A percentile compares a stretch with the other conserved stretches of the same genome.
These are phyloP conservation scores for Caracal caracal DNA, from an alignment of 2,113 vertebrate genomes.

Conservation along the genomic window DNA sequence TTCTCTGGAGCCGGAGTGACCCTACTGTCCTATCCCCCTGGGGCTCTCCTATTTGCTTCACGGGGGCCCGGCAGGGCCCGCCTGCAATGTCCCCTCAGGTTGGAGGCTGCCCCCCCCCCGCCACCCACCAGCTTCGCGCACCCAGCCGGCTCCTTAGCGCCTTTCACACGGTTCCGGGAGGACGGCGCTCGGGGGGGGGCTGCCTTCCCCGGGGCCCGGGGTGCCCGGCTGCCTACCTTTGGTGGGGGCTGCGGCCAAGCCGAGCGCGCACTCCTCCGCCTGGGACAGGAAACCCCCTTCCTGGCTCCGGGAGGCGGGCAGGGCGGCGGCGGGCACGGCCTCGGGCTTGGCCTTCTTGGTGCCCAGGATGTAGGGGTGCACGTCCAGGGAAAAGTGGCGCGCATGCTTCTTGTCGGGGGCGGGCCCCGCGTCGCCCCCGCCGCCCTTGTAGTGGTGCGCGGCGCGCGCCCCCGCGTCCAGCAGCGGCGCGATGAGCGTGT, in stretches of 20 bases:
- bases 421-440: slow-evolving; percentile 2
- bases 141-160: neutral
- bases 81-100: neutral
- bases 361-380: slow-evolving; percentile 96
- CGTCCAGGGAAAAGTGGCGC: slow-evolving; percentile 96
- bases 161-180: too few species aligned
- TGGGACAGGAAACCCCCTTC: slow-evolving; percentile 90
- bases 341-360: slow-evolving; percentile 94
- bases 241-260: slow-evolving; percentile 77
- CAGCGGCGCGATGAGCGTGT: slow-evolving; percentile 94
- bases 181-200: accelerated
- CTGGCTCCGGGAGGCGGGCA: slow-evolving; percentile 91
- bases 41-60: neutral
- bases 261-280: slow-evolving; percentile 83
- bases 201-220: neutral
- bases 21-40: neutral
- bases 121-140: neutral
- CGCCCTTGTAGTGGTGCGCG: slow-evolving; percentile 78
- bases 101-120: too few species aligned
- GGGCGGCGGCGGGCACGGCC: slow-evolving; percentile 82
- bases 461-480: slow-evolving; percentile 84
- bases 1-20: neutral
- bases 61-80: neutral
- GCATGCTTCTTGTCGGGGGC: slow-evolving; percentile 92
- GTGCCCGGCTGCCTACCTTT: slow-evolving; percentile 84